Evolutionary conservation across 2,888 invertebrate species (phyloP).

Genomic region (Venusia cambrica): DNA sequence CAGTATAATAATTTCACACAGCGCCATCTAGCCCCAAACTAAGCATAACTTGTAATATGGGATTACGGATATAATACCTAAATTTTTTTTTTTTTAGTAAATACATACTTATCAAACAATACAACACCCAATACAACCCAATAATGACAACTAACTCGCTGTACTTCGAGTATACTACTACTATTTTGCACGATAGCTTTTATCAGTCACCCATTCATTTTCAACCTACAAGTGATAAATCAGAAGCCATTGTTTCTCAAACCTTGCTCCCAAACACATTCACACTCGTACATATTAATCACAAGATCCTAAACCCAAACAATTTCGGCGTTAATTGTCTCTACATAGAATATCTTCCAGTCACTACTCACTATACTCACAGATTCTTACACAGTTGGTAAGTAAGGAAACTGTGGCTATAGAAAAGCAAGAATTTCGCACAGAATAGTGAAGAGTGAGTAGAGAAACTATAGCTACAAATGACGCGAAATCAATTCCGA

Average conservation of each 20-base stretch:
- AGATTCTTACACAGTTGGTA: constrained; percentile 6
- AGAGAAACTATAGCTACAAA: constrained; percentile 36
- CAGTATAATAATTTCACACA: no score
- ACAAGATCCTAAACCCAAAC: constrained; percentile 21
- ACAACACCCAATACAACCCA: no score
- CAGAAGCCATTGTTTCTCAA: constrained; percentile 13
- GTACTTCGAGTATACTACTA: no score
- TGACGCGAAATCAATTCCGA: constrained; percentile 47
- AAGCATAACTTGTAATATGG: no score
- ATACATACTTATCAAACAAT: no score
- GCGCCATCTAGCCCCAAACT: no score
- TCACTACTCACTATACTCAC: constrained; percentile 5
- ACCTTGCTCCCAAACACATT: constrained; percentile 17
- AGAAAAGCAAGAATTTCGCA: background rate
- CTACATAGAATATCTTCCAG: constrained; percentile 9
- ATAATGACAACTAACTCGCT: no score
- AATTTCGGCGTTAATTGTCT: constrained; percentile 27
- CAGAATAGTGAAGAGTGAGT: constrained; percentile 15
- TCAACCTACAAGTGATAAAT: constrained; percentile 11
- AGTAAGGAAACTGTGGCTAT: constrained; percentile 1
- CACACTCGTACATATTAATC: constrained; percentile 25
- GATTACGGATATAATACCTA: no score
- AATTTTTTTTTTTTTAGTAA: no score
- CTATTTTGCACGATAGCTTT: no score
- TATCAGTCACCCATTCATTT: no score